Evolutionary conservation across 2,113 vertebrate species (phyloP).

Genomic region (Oncorhynchus mykiss): DNA sequence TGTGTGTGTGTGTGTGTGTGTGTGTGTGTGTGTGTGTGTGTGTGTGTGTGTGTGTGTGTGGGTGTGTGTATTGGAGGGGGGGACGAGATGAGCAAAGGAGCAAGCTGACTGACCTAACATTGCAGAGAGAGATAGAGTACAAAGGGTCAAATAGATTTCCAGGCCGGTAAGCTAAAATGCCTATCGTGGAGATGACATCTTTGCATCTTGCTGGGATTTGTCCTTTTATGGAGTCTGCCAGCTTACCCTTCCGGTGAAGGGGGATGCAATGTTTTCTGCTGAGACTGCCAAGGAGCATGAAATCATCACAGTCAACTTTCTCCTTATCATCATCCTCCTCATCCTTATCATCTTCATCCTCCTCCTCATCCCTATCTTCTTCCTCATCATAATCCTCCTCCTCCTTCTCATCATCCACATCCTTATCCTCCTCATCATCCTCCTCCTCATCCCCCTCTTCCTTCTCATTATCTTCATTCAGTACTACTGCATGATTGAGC

Average conservation of each 20-base stretch:
- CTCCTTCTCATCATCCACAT: too few species aligned
- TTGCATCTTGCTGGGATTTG: constrained; percentile 16
- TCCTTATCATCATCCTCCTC: too few species aligned
- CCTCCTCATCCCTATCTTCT: too few species aligned
- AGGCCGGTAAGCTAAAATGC: background rate
- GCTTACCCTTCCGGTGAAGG: background rate
- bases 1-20: too few species aligned
- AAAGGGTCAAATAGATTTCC: constrained; percentile 29
- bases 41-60: too few species aligned
- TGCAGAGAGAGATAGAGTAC: constrained; percentile 3
- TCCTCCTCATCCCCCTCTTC: background rate
- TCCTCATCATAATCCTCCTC: too few species aligned
- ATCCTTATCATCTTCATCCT: too few species aligned
- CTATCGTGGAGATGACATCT: constrained; percentile 10
- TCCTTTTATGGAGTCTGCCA: constrained; percentile 38
- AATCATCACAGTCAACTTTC: background rate
- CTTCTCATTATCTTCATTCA: background rate
- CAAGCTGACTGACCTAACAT: too few species aligned
- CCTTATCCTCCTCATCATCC: too few species aligned
- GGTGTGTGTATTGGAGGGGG: too few species aligned
- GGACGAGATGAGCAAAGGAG: too few species aligned
- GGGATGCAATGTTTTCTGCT: background rate
- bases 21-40: too few species aligned
- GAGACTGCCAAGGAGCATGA: background rate
- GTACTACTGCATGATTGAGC: background rate